Evolutionary conservation across 2,797 vertebrate species (phyloP).

Genomic region (Intellagama lesueurii): DNA sequence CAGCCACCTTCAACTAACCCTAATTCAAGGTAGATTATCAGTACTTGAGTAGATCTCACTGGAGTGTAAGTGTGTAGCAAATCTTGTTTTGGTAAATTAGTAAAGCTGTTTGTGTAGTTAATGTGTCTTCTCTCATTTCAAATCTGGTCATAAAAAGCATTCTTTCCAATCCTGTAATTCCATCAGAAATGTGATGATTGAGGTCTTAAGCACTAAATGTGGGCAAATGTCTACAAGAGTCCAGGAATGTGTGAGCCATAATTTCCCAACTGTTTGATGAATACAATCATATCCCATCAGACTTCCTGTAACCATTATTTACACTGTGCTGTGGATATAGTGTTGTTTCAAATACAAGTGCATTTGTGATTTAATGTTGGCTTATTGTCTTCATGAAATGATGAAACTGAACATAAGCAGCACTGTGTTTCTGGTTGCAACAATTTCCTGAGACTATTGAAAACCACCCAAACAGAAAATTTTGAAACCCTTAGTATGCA

Average conservation of each 20-base stretch:
- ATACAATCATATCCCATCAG: not conserved
- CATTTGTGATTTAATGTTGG: slow-evolving; percentile 1
- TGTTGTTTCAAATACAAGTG: not conserved
- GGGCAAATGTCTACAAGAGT: not conserved
- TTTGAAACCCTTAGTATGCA: slow-evolving; percentile 2
- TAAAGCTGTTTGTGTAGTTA: not conserved
- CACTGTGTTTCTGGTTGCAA: accelerated
- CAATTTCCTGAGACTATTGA: not conserved
- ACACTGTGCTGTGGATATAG: not conserved
- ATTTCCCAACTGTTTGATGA: not conserved
- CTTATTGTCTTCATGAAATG: slow-evolving; percentile 20
- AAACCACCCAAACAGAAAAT: slow-evolving; percentile 29
- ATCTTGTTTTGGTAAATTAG: not conserved
- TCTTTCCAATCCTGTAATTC: not conserved
- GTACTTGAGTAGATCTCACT: no score
- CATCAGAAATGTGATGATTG: not conserved
- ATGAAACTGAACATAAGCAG: not conserved
- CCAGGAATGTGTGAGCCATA: not conserved
- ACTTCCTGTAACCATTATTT: not conserved
- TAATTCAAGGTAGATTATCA: no score
- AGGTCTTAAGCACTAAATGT: not conserved
- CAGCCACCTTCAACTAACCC: no score
- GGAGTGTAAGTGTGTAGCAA: not conserved
- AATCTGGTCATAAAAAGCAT: not conserved
- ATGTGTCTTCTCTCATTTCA: not conserved